phyloP scores from a whole-genome alignment of 2,888 invertebrate species.

The Spisula subtruncata region DNA sequence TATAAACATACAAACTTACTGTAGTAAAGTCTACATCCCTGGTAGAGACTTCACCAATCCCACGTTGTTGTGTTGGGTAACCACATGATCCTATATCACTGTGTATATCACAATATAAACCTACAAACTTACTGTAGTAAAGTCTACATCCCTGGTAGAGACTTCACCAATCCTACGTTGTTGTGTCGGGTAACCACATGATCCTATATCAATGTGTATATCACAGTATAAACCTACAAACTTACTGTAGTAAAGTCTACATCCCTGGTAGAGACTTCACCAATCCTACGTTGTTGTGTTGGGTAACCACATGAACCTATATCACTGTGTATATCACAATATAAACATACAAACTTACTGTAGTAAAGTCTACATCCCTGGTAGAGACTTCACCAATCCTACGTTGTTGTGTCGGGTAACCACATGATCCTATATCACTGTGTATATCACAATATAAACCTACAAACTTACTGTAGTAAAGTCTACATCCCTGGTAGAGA shows the following conservation, averaged over 20 bases:
- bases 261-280: constrained; percentile 63
- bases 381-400: constrained; percentile 61
- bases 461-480: constrained; percentile 56
- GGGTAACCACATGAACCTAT: constrained; percentile 45
- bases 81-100: constrained; percentile 54
- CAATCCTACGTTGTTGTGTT: constrained; percentile 46
- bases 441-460: not conserved
- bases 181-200: constrained; percentile 35
- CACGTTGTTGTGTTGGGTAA: constrained; percentile 41
- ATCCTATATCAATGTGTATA: constrained; percentile 51
- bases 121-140: constrained; percentile 51
- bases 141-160: constrained; percentile 60
- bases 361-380: constrained; percentile 56
- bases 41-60: constrained; percentile 59
- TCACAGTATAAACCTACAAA: not conserved
- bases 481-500: constrained; percentile 58
- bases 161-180: constrained; percentile 58
- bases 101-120: not conserved
- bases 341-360: constrained; percentile 42
- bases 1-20: constrained; percentile 42
- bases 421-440: constrained; percentile 51
- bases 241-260: constrained; percentile 58
- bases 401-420: constrained; percentile 43
- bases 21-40: constrained; percentile 56
- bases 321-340: constrained; percentile 52